Conservation (phyloP, 1,140 invertebrate species). For the Drosophila serrata region DNA sequence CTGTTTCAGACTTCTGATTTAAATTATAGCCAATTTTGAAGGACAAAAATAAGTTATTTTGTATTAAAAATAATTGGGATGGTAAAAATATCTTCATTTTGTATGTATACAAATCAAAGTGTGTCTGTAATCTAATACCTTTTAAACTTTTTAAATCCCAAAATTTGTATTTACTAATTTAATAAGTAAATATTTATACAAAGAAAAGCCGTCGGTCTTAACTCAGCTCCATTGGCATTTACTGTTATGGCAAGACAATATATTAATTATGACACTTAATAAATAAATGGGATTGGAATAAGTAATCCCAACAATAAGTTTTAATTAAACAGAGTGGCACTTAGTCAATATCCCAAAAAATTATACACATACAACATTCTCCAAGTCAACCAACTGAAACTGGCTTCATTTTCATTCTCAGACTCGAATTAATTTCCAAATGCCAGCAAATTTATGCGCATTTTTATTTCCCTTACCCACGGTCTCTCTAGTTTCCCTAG, state of each 20-base stretch:
- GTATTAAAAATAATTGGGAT: background rate
- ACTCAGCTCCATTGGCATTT: too few species aligned
- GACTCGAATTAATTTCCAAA: constrained; percentile 55
- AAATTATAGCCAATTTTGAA: too few species aligned
- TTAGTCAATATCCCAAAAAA: constrained; percentile 4
- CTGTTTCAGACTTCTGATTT: too few species aligned
- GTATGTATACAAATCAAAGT: background rate
- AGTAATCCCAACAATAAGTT: constrained; percentile 21
- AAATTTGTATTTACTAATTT: too few species aligned
- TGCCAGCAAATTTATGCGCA: constrained; percentile 61
- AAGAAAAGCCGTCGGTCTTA: constrained; percentile 2
- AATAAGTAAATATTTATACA: background rate
- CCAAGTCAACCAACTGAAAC: constrained; percentile 13
- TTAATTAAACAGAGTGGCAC: constrained; percentile 21
- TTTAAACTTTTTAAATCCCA: too few species aligned
- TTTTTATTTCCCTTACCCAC: constrained; percentile 30
- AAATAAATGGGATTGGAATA: constrained; percentile 1
- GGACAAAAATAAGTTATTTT: background rate
- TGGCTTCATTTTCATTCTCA: constrained; percentile 30
- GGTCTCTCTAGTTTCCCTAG: constrained; percentile 11
- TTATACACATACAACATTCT: background rate
- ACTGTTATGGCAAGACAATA: background rate
- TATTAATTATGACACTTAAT: constrained; percentile 6
- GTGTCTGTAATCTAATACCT: background rate
- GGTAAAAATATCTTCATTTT: background rate